Evolutionary conservation across 1,140 invertebrate species (phyloP), one percentile per base, ranked within the genome.

Genomic region (Psix sp.): DNA sequence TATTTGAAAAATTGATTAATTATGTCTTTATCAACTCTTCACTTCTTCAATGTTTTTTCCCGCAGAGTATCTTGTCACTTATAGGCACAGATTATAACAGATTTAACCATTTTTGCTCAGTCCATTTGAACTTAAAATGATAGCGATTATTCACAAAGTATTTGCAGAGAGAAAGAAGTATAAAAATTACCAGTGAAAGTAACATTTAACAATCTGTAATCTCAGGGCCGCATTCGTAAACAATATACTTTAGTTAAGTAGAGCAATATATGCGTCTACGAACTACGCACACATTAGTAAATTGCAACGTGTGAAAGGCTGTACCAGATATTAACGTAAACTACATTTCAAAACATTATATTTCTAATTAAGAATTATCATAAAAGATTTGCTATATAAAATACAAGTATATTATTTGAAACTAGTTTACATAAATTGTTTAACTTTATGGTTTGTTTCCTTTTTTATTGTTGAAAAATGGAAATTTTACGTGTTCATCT

Each of bases 291-390:
- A 51, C 13, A 42, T 57, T 59, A 20, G 31, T 33, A 54, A 70
- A 62, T 46, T 62, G 51, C 59, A 45, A 54, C 40, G 48, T 51
- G 46, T 68, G 65, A 68, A 68, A 60, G 56, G 52, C 46, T 52
- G 10, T 14, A 26, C 36, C 54, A 52, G 54, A 39, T 52, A 40
- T 68, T 59, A 26, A 21, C 14, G 46, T 11, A 26, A 5, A 42
- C 13, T 15, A 14, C 2, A 29, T 24, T 24, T 24, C 21, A 24
- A 24, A 29, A n/a, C n/a, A 43, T 49, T 26, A 29, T 17, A 43
- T 57, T 62, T 71, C 51, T 71, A 71, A 62, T 62, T 71, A 71
- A 71, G 60, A 46, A 60, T 60, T 35, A 17, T 49, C 43, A 60
- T 62, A 49, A 62, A 62, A 48, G 40, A 24, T 42, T 48, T 51